Base-by-base conservation (phyloP, 2,113 vertebrate species). In the Alethe diademata region DNA sequence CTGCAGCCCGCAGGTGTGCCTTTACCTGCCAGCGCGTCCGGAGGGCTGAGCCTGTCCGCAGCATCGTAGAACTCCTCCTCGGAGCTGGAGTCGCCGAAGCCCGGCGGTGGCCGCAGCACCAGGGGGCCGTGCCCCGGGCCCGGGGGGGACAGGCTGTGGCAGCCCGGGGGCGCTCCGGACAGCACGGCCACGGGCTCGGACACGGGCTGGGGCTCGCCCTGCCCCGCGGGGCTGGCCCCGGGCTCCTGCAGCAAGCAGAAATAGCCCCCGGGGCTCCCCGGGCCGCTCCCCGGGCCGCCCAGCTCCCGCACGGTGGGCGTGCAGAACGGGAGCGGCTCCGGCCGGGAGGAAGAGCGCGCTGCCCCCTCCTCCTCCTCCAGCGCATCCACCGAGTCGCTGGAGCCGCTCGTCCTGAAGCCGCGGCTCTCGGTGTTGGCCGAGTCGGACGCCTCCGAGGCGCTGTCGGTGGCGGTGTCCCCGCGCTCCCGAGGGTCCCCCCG, bases 31-130 rank as follows among this genome's bases (percentile, higher is more conserved):
- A 80, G 86, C 28, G 42, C 24, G 6, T 97, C 97, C 10, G 95
- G 97, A 5, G 98, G 98, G 42, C 98, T 98, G 28, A 99, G 98
- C 93, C 98, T 98, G 86, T 99, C 99, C 25, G 98, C 98, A 22
- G 99, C 99, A 19, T 99, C 99, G 75, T 98, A 99, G 97, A 99
- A 99, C 93, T 99, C 99, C 54, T 99, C 99, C 47, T 99, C 99
- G 9, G 99, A 99, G 83, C 97, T 98, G 86, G 98, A 98, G 38
- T 99, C 99, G 78, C 98, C 98, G 83, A 99, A 99, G 40, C 98
- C 98, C 38, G 97, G 97, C 1, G 98, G 97, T 1, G 97, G 97
- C 31, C 98, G 97, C 19, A 99, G 97, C 78, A 98, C 97, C 36
- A 97, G 96, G 7, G 92, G 31, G 1, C 91, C 86, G 5, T 33